Conservation (phyloP, 2,113 vertebrate species). For the Erpornis zantholeuca region DNA sequence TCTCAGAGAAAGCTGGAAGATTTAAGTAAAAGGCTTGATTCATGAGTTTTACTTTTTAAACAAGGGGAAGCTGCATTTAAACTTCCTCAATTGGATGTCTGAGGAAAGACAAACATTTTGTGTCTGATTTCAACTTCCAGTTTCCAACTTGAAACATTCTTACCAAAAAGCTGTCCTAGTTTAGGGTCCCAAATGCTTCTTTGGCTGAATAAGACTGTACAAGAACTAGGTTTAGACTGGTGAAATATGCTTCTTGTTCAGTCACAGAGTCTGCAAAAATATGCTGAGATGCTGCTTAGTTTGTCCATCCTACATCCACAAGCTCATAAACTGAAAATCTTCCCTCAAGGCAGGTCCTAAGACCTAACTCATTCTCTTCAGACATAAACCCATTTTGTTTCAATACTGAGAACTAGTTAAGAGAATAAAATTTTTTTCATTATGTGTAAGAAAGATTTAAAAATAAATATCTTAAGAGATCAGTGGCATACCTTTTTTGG, state of each 20-base stretch:
- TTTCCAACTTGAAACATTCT: neutral
- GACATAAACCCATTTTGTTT: neutral
- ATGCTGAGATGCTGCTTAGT: neutral
- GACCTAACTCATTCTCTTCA: neutral
- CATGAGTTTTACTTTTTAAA: slow-evolving; percentile 12
- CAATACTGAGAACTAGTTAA: neutral
- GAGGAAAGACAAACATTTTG: neutral
- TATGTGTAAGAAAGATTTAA: neutral
- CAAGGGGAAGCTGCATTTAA: slow-evolving; percentile 10
- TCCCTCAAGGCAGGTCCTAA: neutral
- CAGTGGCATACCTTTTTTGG: neutral
- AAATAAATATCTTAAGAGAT: neutral
- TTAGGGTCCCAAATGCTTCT: neutral
- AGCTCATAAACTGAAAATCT: neutral
- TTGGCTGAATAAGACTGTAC: neutral
- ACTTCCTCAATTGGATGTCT: neutral
- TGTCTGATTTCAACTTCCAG: neutral
- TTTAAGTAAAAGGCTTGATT: slow-evolving; percentile 56
- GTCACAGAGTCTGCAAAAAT: neutral
- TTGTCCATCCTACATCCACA: neutral
- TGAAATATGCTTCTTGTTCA: neutral
- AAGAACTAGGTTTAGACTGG: neutral
- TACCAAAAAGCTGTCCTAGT: neutral
- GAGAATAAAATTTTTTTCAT: neutral
- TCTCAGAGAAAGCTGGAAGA: slow-evolving; percentile 61